Base-by-base conservation (phyloP, 2,888 invertebrate genomes). In the Lepetodrilus schrolli region DNA sequence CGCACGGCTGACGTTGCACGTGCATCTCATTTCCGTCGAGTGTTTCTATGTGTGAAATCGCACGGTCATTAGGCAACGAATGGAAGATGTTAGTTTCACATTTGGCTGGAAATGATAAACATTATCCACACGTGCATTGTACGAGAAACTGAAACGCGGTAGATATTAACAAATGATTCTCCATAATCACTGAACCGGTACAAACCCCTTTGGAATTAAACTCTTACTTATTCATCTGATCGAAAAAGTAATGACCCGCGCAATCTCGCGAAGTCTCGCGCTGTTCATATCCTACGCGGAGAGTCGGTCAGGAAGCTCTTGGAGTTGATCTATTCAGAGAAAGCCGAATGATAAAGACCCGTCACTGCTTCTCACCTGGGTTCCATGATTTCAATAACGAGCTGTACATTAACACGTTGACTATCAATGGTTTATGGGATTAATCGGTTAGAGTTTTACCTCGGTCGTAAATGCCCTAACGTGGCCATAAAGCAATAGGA, bases 11-110 rank as follows among this genome's bases (percentile, higher is more conserved):
- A 68, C 17, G 26, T 23, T 47, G 68, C 68, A 68, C 68, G 68
- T 68, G 68, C 68, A 68, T 26, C 43, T 68, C 68, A 68, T 68
- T 68, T 68, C 68, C 68, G 38, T 68, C 43, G 26, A 38, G 68
- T 30, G 43, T 68, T 43, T 68, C 68, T 43, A 26, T 47, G 68
- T 47, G 68, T 47, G 68, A 38, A 68, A 68, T 68, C 26, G 47
- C 47, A 68, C 43, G 68, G 68, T 30, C 68, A 68, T 68, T 68
- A 68, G 47, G 23, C 47, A 47, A 21, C 66, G 68, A 68, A 47
- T 43, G 47, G 68, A 68, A 38, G 26, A 38, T 47, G 68, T 47
- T 47, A 43, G 43, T 21, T n/a, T 47, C 43, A 43, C 43, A 38
- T 30, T 38, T 30, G 58, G 21, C 26, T 23, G 47, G 13, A 26